Percentiles rank a stretch among this genome's conserved stretches.
Evolutionary conservation across 2,888 invertebrate species (phyloP).

Genomic region (Pachymerium ferrugineum): DNA sequence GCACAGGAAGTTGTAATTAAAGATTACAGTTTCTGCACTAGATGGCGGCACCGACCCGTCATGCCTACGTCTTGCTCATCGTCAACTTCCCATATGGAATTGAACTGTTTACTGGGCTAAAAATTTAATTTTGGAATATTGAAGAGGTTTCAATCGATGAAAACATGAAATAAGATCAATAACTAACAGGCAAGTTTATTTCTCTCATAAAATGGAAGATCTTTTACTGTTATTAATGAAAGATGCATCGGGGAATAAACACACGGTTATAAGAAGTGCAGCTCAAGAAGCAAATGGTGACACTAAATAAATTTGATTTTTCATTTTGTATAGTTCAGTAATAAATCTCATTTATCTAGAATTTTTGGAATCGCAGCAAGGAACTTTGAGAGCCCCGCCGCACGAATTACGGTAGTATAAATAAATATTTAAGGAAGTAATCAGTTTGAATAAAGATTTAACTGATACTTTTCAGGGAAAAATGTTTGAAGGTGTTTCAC

Average conservation of each 20-base stretch:
- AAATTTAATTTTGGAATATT: too few species aligned
- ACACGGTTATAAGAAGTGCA: conserved; percentile 66
- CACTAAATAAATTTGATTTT: background rate
- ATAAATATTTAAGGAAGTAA: background rate
- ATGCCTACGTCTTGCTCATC: too few species aligned
- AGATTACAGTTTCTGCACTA: too few species aligned
- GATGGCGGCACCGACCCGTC: too few species aligned
- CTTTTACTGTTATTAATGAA: conserved; percentile 74
- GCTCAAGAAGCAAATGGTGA: conserved; percentile 82
- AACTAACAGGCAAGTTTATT: too few species aligned
- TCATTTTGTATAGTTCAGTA: background rate
- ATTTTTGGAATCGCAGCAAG: conserved; percentile 73
- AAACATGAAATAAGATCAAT: too few species aligned
- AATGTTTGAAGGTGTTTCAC: conserved; percentile 78
- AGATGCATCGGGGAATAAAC: conserved; percentile 75
- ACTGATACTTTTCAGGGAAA: conserved; percentile 51
- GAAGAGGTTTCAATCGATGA: too few species aligned
- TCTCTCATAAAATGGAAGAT: conserved; percentile 77
- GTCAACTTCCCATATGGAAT: too few species aligned
- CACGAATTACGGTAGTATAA: conserved; percentile 64
- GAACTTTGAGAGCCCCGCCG: conserved; percentile 66
- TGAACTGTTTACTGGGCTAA: too few species aligned
- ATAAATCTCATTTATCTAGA: conserved; percentile 53
- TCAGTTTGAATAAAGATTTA: background rate
- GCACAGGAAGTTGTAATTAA: too few species aligned